Percentiles rank a stretch among this genome's conserved stretches.
phyloP scores from a whole-genome alignment of 2,888 invertebrate genomes.

The Penaeus monodon region DNA sequence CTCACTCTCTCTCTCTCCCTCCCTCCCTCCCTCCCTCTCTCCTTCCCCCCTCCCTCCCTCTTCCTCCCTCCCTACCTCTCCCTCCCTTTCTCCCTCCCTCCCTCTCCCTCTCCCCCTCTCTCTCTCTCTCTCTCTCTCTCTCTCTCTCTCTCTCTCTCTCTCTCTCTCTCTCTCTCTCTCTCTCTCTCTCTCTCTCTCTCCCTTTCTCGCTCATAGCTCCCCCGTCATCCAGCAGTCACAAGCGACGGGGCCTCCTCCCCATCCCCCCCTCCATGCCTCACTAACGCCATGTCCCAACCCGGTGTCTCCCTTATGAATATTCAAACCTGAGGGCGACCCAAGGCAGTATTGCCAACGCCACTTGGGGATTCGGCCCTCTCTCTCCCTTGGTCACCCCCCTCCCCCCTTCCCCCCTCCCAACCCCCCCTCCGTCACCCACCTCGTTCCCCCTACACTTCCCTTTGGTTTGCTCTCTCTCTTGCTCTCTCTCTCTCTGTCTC shows the following conservation, averaged over 20 bases:
- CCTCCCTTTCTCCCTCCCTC: not conserved
- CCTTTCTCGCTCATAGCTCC: not conserved
- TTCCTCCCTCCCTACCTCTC: not conserved
- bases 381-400: not conserved
- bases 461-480: not conserved
- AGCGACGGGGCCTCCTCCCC: conserved; percentile 7
- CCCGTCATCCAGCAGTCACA: not conserved
- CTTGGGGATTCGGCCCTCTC: not conserved
- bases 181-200: conserved; percentile 2
- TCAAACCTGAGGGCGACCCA: no score
- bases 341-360: no score
- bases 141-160: not conserved
- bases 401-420: no score
- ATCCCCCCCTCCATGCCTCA: no score
- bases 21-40: not conserved
- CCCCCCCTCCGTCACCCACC: no score
- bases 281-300: no score
- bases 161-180: not conserved
- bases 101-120: not conserved
- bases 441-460: no score
- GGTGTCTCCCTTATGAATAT: no score
- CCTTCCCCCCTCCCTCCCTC: not conserved
- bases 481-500: not conserved
- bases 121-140: not conserved
- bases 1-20: not conserved